Percentiles rank a stretch among this genome's conserved stretches.
Evolutionary conservation across 2,113 vertebrate species (phyloP).

Genomic region (Cervus canadensis): DNA sequence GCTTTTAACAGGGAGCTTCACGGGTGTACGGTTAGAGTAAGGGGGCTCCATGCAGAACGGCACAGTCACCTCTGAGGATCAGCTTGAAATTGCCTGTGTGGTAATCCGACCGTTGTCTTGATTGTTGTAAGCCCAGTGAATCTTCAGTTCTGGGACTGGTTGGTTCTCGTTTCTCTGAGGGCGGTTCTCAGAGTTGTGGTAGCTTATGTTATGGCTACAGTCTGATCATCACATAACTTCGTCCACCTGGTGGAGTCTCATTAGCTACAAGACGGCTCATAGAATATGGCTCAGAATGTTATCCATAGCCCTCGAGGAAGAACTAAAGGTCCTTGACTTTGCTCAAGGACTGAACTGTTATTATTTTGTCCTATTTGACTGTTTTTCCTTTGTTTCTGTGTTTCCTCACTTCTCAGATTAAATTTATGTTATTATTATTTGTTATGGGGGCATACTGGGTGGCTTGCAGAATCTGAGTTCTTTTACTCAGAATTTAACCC

Average conservation of each 20-base stretch:
- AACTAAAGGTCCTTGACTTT: background rate
- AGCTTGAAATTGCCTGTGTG: background rate
- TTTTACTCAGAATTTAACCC: background rate
- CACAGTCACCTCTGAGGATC: background rate
- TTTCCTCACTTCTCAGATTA: background rate
- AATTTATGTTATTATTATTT: background rate
- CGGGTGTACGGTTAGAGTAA: background rate
- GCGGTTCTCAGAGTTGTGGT: background rate
- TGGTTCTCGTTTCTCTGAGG: background rate
- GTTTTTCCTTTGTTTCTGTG: background rate
- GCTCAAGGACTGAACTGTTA: background rate
- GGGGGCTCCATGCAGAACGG: background rate
- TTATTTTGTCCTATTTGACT: background rate
- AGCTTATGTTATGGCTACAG: background rate
- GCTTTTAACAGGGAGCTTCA: background rate
- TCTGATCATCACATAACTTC: background rate
- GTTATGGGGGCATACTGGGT: background rate
- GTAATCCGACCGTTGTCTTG: background rate
- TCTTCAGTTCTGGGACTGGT: background rate
- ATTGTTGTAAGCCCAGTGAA: background rate
- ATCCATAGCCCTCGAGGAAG: background rate
- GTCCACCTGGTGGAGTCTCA: background rate
- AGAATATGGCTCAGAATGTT: background rate
- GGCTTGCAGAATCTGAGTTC: background rate
- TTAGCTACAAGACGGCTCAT: background rate